Evolutionary conservation across 2,797 vertebrate genomes (phyloP), one percentile per base, ranked within the genome.

Genomic region (Lithobates pipiens): DNA sequence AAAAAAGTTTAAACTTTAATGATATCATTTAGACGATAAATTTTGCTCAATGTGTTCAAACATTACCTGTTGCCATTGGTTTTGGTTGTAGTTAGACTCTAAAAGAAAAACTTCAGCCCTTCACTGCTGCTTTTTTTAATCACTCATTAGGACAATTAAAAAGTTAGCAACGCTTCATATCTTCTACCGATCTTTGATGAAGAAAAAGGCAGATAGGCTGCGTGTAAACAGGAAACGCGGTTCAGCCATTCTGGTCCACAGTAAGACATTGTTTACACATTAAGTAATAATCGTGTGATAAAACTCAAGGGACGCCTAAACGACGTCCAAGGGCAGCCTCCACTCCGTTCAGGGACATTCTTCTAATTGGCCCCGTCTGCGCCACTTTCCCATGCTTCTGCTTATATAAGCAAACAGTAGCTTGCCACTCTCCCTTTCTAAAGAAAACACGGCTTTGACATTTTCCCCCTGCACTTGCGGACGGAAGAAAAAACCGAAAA

Each of bases 401-500:
- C 93, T 93, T 92, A 90, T 89, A 91, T 93, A 93, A 93, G 92
- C 92, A 92, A 91, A 92, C 93, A 91, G 91, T 89, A 91, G 91
- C 92, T 91, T 93, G 92, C 91, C 88, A 90, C 91, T 88, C 89
- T 91, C 90, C 91, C 91, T 85, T 86, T 89, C 92, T 88, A 88
- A 85, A 93, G 93, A 93, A 92, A 91, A 91, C 89, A 90, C 88
- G 89, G 91, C 93, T 94, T 93, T 94, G 93, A 95, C 93, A 94
- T 95, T n/a, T 23, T 93, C 94, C 92, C 91, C 88, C 85, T 89
- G 93, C 94, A 93, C 92, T 93, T 93, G 92, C 93, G 92, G 94
- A 93, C 93, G 94, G 2, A 13, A 25, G 7, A 65, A 65, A 25
- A 65, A 65, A 65, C 23, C 15, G n/a, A 61, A 21, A 54, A 54